Percentiles rank a stretch among this genome's conserved stretches.
phyloP scores from a whole-genome alignment of 2,888 invertebrate genomes.

The Nematopogon swammerdamellus region DNA sequence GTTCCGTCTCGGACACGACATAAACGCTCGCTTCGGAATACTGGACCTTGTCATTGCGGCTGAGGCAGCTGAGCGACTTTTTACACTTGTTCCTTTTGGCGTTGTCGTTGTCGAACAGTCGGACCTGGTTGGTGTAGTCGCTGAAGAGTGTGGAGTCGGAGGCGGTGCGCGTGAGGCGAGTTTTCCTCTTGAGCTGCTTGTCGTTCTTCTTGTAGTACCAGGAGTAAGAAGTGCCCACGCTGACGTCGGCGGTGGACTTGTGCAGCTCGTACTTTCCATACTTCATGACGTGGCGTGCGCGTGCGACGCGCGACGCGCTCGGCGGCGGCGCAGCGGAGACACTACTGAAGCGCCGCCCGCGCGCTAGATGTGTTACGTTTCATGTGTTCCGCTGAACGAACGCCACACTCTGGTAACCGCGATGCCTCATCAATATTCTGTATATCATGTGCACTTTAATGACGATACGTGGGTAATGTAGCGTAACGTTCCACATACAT shows the following conservation, averaged over 20 bases:
- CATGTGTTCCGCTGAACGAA: neutral
- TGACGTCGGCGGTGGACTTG: constrained; percentile 43
- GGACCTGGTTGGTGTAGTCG: constrained; percentile 48
- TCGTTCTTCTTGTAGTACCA: constrained; percentile 51
- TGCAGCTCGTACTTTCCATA: constrained; percentile 52
- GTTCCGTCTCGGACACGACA: constrained; percentile 43
- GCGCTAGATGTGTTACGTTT: neutral
- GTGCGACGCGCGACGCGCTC: constrained; percentile 17
- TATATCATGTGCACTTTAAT: neutral
- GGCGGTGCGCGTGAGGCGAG: constrained; percentile 29
- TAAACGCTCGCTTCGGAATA: constrained; percentile 27
- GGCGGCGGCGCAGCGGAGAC: constrained; percentile 23
- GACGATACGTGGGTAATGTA: neutral
- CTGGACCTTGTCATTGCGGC: constrained; percentile 35
- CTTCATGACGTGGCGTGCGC: constrained; percentile 34
- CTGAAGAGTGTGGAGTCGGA: constrained; percentile 52
- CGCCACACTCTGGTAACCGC: neutral
- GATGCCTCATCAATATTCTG: neutral
- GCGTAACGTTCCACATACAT: neutral
- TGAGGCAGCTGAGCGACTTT: constrained; percentile 39
- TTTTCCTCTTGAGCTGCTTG: constrained; percentile 26
- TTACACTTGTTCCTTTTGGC: constrained; percentile 32
- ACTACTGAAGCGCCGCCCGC: constrained; percentile 12
- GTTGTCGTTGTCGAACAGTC: constrained; percentile 39
- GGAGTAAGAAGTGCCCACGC: constrained; percentile 47